A percentile compares a stretch with the other conserved stretches of the same genome.
phyloP scores from a whole-genome alignment of 92 coral and sea anemone genomes.

The Epizoanthus scotinus region DNA sequence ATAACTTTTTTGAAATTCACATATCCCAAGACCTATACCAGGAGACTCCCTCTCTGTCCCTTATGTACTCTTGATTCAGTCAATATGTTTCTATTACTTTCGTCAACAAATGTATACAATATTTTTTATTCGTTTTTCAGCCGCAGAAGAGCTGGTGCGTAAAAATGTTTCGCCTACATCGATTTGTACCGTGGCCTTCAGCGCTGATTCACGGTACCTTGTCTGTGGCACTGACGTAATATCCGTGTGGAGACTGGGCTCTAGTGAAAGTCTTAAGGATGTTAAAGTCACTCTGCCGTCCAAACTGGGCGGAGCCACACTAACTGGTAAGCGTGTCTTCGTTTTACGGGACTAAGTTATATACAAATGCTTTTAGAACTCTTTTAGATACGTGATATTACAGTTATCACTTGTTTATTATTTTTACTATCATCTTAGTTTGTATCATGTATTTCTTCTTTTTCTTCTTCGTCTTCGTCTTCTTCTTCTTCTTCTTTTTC shows the following conservation, averaged over 20 bases:
- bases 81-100: background rate
- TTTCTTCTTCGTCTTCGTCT: too few species aligned
- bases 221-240: conserved; percentile 32
- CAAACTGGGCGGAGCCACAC: conserved; percentile 19
- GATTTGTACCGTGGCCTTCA: conserved; percentile 10
- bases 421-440: too few species aligned
- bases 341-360: too few species aligned
- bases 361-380: too few species aligned
- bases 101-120: background rate
- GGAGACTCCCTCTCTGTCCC: too few species aligned
- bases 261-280: background rate
- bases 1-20: too few species aligned
- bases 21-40: too few species aligned
- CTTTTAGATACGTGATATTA: too few species aligned
- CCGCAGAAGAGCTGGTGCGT: conserved; percentile 8
- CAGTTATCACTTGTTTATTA: too few species aligned
- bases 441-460: too few species aligned
- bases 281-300: background rate
- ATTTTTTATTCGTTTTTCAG: background rate
- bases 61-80: too few species aligned
- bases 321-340: conserved; percentile 24
- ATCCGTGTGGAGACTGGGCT: conserved; percentile 2
- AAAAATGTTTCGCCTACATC: conserved; percentile 21
- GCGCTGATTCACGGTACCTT: conserved; percentile 22
- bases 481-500: too few species aligned